Percentiles rank a stretch among this genome's conserved stretches.
These are phyloP conservation scores for Zygothrica quintamaculata DNA, from an alignment of 2,888 invertebrate species.

Conservation along the genomic window DNA sequence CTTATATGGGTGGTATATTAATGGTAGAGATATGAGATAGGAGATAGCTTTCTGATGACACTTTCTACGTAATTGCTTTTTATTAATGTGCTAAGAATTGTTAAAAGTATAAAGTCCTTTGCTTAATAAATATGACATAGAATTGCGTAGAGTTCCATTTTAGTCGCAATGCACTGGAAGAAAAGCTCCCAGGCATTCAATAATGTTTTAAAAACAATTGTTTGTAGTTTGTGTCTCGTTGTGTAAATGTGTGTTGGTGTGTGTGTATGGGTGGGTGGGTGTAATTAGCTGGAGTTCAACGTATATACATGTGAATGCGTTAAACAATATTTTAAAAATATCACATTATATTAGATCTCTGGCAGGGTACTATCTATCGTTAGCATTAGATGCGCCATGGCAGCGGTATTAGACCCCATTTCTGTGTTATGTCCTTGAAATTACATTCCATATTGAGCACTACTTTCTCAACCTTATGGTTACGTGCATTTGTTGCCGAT, in stretches of 20 bases:
- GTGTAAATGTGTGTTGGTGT: conserved; percentile 27
- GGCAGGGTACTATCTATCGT: conserved; percentile 48
- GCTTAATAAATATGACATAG: conserved; percentile 75
- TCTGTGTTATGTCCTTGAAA: conserved; percentile 80
- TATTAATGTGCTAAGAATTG: conserved; percentile 51
- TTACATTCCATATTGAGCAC: conserved; percentile 79
- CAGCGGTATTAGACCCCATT: conserved; percentile 83
- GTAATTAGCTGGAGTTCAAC: conserved; percentile 23
- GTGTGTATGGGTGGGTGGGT: conserved; percentile 9
- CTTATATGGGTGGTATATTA: too few relatives aligned
- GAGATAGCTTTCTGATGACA: not conserved
- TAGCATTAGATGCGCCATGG: conserved; percentile 80
- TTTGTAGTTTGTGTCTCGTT: conserved; percentile 67
- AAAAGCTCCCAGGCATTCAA: conserved; percentile 46
- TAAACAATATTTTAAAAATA: conserved; percentile 76
- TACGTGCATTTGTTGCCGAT: conserved; percentile 63
- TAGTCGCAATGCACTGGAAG: conserved; percentile 54
- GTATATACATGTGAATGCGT: conserved; percentile 40
- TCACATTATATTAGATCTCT: conserved; percentile 70
- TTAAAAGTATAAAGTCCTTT: conserved; percentile 58
- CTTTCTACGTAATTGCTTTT: conserved; percentile 31
- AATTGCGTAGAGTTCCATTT: conserved; percentile 55
- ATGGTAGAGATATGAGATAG: conserved; percentile 9
- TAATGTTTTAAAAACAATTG: conserved; percentile 68
- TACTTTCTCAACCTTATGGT: conserved; percentile 71